Base-by-base conservation (phyloP, 2,888 invertebrate species). In the Apoderus coryli region DNA sequence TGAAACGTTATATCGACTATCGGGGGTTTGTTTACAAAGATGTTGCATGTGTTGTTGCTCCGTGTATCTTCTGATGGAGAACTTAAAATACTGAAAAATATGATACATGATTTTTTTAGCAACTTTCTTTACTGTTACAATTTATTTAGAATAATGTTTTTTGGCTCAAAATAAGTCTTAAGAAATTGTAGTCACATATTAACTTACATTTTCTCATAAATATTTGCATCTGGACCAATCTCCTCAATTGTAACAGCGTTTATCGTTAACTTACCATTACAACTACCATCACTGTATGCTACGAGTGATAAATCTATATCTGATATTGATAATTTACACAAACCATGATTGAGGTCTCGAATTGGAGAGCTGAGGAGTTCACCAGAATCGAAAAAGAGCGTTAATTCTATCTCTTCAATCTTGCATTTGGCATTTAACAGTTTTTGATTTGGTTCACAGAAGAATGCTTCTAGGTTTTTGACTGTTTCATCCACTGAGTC, bases 281-380 rank as follows among this genome's bases (percentile, higher is more conserved):
- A 49, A 44, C 76, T 76, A 25, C 64, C 63, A 46, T 82, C 81
- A 3, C 72, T 75, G 44, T 67, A 75, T 35, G 69, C 63, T 27
- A 76, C 72, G 33, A 75, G 57, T 4, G 69, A 68, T 1, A 73
- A 47, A 10, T 65, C 65, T 1, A 74, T 61, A 51, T 82, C 80
- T 1, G 72, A 73, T 7, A 81, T 67, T 7, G 72, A 70, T 29
- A 81, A 56, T 48, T 68, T 71, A 4, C 78, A 77, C 3, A 81
- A 55, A 0, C 76, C 78, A 37, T 74, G 76, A 51, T 70, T 76
- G 39, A 74, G 45, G 46, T 79, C 78, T 3, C 79, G 61, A 1
- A 79, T 75, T 0, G 80, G 79, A 0, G 79, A 79, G 47, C 76
- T 78, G 4, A 80, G 54, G 1, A 77, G 64, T 53, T 80, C 80